Conservation (phyloP, 1,140 invertebrate species). For the Bombus superbus region DNA sequence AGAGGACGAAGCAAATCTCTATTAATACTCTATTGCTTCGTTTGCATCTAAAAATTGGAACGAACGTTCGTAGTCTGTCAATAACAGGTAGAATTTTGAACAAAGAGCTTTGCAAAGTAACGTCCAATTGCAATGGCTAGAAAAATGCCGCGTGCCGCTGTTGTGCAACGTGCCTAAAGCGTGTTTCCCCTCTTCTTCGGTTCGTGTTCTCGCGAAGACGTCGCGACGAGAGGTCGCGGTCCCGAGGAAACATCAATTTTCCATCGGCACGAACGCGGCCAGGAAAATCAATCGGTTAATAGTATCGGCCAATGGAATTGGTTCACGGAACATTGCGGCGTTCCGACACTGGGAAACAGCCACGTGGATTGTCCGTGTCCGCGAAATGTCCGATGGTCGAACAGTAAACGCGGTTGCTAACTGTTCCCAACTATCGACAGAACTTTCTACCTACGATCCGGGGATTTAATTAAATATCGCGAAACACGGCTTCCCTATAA, state of each 20-base stretch:
- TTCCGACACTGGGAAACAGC: slow-evolving; percentile 33
- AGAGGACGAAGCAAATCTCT: too few species aligned
- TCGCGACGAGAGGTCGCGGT: neutral
- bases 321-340: slow-evolving; percentile 56
- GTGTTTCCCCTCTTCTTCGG: neutral
- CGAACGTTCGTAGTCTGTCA: too few species aligned
- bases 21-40: too few species aligned
- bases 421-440: slow-evolving; percentile 77
- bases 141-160: too few species aligned
- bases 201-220: neutral
- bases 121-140: too few species aligned
- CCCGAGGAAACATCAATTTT: slow-evolving; percentile 34
- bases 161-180: neutral
- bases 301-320: slow-evolving; percentile 38
- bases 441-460: slow-evolving; percentile 67
- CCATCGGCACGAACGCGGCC: neutral
- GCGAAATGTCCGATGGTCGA: slow-evolving; percentile 69
- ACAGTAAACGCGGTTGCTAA: slow-evolving; percentile 67
- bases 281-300: slow-evolving; percentile 42
- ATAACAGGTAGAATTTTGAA: too few species aligned
- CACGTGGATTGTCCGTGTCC: slow-evolving; percentile 64
- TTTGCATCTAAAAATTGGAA: too few species aligned
- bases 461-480: slow-evolving; percentile 78
- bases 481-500: slow-evolving; percentile 51
- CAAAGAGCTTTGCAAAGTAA: too few species aligned